Evolutionary conservation across 2,888 invertebrate species (phyloP).

Genomic region (Theodoxus fluviatilis): DNA sequence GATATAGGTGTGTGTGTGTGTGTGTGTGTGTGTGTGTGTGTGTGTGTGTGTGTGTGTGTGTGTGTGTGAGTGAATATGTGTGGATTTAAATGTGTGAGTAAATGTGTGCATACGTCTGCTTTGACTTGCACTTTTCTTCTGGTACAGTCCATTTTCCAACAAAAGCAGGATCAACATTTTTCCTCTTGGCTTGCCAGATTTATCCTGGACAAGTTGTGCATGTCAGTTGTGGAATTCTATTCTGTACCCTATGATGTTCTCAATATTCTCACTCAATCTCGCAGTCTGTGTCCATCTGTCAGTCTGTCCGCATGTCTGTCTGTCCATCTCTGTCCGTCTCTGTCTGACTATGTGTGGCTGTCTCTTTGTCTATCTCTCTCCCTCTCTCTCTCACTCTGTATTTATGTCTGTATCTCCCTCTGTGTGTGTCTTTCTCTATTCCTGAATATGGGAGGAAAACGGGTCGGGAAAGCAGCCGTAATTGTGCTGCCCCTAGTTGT

Average conservation of each 20-base stretch:
- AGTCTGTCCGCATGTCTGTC: background rate
- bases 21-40: constrained; percentile 18
- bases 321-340: background rate
- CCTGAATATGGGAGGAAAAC: background rate
- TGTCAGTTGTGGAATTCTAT: too few species aligned
- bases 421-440: constrained; percentile 11
- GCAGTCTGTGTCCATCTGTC: background rate
- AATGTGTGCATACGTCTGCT: background rate
- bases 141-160: constrained; percentile 1
- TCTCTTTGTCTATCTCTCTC: constrained; percentile 24
- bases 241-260: too few species aligned
- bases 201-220: too few species aligned
- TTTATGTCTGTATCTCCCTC: constrained; percentile 5
- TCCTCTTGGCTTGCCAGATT: too few species aligned
- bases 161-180: too few species aligned
- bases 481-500: background rate
- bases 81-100: background rate
- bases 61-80: constrained; percentile 13
- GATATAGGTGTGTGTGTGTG: constrained; percentile 14
- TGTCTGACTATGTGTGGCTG: constrained; percentile 28
- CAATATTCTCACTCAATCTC: background rate
- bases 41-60: constrained; percentile 12
- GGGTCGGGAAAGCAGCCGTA: too few species aligned
- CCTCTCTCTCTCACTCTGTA: background rate
- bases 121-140: background rate